Percentiles rank a stretch among this genome's conserved stretches.
These are phyloP conservation scores for Trachelus troglodyta DNA, from an alignment of 2,888 invertebrate species.

Conservation along the genomic window DNA sequence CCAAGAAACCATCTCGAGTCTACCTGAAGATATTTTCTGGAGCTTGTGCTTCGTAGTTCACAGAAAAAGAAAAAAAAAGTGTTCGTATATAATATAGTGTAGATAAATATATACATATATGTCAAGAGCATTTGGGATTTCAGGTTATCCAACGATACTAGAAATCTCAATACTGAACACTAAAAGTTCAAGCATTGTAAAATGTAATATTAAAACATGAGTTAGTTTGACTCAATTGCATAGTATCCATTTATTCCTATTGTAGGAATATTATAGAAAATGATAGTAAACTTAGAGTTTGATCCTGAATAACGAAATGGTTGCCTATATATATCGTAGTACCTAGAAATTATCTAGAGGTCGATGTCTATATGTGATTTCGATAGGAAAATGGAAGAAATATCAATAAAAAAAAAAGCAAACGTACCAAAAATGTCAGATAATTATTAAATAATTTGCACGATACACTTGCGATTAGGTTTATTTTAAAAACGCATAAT, in stretches of 20 bases:
- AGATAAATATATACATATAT: not conserved
- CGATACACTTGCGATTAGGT: not conserved
- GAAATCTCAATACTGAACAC: not conserved
- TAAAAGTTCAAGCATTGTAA: not conserved
- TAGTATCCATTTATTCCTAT: not conserved
- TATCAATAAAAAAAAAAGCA: not conserved
- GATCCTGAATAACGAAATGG: conserved; percentile 1
- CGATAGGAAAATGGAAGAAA: not conserved
- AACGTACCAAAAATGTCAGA: not conserved
- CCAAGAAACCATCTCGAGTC: not conserved
- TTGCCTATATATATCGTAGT: conserved; percentile 1
- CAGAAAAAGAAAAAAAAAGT: not conserved
- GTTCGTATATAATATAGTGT: not conserved
- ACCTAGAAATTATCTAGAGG: not conserved
- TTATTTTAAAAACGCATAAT: not conserved
- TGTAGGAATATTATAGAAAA: not conserved
- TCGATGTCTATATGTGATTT: conserved; percentile 4
- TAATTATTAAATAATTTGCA: not conserved
- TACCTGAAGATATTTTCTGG: not conserved
- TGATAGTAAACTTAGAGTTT: not conserved
- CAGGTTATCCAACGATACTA: not conserved
- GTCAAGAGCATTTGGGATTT: not conserved
- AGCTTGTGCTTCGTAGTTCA: not conserved
- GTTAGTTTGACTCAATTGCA: too few relatives aligned
- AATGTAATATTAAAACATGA: not conserved